Conservation (phyloP, 2,888 invertebrate species). For the Clitarchus hookeri region DNA sequence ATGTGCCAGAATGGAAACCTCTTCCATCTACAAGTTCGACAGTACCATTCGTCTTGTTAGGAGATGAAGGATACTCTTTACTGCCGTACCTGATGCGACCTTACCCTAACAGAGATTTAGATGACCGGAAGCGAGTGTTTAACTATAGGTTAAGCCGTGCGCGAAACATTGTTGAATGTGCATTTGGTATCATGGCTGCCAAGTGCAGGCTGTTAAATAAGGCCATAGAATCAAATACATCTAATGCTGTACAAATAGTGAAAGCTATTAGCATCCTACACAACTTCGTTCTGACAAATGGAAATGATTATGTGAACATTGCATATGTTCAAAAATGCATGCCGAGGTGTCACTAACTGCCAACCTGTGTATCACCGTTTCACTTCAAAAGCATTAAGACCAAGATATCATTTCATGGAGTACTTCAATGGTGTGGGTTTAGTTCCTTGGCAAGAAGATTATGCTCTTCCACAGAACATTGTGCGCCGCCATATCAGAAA, state of each 20-base stretch:
- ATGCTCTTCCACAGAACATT: too few relatives aligned
- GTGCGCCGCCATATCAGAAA: not conserved
- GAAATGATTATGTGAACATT: not conserved
- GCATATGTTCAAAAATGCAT: not conserved
- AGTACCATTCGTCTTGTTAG: not conserved
- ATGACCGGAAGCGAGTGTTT: too few relatives aligned
- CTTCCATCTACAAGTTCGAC: too few relatives aligned
- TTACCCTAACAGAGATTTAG: slow-evolving; percentile 9
- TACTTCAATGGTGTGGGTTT: too few relatives aligned
- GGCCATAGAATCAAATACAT: not conserved
- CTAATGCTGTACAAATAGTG: too few relatives aligned
- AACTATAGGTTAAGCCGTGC: too few relatives aligned
- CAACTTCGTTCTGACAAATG: not conserved
- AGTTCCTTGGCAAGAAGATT: too few relatives aligned
- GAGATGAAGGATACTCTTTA: slow-evolving; percentile 10
- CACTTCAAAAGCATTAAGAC: too few relatives aligned
- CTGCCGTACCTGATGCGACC: not conserved
- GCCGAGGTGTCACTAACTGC: not conserved
- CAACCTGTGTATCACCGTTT: too few relatives aligned
- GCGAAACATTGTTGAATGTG: too few relatives aligned
- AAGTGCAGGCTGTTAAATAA: slow-evolving; percentile 16
- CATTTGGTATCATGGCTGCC: not conserved
- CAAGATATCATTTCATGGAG: too few relatives aligned
- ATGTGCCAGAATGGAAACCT: slow-evolving; percentile 16
- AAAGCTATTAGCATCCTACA: slow-evolving; percentile 10